A percentile compares a stretch with the other conserved stretches of the same genome.
phyloP scores from a whole-genome alignment of 2,888 invertebrate species.

The Gryllus longicercus region DNA sequence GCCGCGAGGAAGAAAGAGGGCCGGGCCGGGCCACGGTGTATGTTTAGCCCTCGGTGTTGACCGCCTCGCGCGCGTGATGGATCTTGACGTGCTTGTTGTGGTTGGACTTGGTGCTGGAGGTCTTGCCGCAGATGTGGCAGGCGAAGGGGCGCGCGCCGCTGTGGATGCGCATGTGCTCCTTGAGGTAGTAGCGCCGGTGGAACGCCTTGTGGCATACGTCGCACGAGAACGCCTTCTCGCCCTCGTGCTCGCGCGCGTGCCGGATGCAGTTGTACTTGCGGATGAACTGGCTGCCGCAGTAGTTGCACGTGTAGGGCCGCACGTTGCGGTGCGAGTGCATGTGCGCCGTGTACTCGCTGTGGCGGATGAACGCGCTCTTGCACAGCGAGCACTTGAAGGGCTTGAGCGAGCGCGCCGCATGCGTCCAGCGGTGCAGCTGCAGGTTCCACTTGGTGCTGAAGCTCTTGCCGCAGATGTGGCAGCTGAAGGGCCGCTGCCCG shows the following conservation, averaged over 20 bases:
- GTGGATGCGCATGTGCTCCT: conserved; percentile 83
- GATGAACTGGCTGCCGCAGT: conserved; percentile 85
- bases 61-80: conserved; percentile 82
- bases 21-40: too few species aligned
- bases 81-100: conserved; percentile 87
- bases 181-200: conserved; percentile 81
- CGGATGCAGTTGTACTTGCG: conserved; percentile 83
- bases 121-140: conserved; percentile 85
- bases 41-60: conserved; percentile 72
- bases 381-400: conserved; percentile 82
- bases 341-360: conserved; percentile 76
- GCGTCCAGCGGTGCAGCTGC: conserved; percentile 85
- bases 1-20: too few species aligned
- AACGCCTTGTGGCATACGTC: conserved; percentile 77
- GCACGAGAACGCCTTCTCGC: conserved; percentile 73
- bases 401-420: conserved; percentile 76
- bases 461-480: conserved; percentile 77
- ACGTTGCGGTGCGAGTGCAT: conserved; percentile 82
- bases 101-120: conserved; percentile 84
- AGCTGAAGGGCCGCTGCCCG: conserved; percentile 71
- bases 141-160: conserved; percentile 77
- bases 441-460: conserved; percentile 90
- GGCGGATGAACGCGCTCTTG: conserved; percentile 78
- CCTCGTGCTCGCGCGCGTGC: conserved; percentile 80
- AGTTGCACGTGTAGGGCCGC: conserved; percentile 82